These are phyloP conservation scores for Monochamus saltuarius DNA, from an alignment of 1,140 invertebrate species.

Conservation along the genomic window DNA sequence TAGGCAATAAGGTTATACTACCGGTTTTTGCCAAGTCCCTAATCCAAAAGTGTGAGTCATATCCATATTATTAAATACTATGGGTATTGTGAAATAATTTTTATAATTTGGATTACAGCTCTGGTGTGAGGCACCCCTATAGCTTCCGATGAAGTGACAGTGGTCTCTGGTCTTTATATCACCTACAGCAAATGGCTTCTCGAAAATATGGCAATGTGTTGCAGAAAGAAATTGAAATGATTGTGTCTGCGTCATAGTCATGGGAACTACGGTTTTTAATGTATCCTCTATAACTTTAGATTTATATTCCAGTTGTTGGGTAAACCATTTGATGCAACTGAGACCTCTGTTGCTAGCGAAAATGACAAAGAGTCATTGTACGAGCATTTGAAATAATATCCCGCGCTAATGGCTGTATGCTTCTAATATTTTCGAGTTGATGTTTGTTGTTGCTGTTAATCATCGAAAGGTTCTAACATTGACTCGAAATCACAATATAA, in stretches of 20 bases:
- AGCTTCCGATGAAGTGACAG: conserved; percentile 37
- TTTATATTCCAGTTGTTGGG: not conserved
- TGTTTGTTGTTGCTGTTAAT: not conserved
- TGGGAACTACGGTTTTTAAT: conserved; percentile 1
- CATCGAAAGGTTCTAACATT: conserved; percentile 24
- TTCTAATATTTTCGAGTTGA: conserved; percentile 2
- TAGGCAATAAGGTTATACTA: conserved; percentile 19
- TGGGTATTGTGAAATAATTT: conserved; percentile 30
- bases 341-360: conserved; percentile 1
- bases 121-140: conserved; percentile 42
- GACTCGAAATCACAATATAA: conserved; percentile 49
- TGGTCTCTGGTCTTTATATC: conserved; percentile 16
- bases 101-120: conserved; percentile 48
- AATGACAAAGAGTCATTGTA: conserved; percentile 6
- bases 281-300: not conserved
- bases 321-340: conserved; percentile 14
- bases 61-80: conserved; percentile 32
- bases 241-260: conserved; percentile 18
- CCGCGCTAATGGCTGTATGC: conserved; percentile 2
- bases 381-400: conserved; percentile 18
- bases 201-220: conserved; percentile 41
- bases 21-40: conserved; percentile 10
- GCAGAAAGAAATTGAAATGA: too few relatives aligned
- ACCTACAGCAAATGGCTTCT: conserved; percentile 17
- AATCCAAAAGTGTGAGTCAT: conserved; percentile 30